Evolutionary conservation across 2,888 invertebrate genomes (phyloP), one percentile per base, ranked within the genome.

Genomic region (Gymnoscelis rufifasciata): DNA sequence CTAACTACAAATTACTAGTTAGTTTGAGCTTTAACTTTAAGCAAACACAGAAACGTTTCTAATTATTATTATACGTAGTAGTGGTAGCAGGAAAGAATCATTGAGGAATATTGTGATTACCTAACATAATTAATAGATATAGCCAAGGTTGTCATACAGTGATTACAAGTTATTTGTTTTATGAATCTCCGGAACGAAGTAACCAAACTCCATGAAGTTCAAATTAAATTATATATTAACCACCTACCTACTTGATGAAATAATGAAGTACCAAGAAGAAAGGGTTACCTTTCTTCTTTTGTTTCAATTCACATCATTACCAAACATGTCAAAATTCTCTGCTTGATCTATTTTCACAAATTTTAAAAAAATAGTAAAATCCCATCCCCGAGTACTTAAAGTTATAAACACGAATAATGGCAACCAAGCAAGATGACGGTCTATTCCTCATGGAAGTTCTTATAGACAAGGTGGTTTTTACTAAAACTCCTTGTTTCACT

Each of bases 371-470:
- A 49, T 52, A 56, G 54, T 61, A 65, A 69, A 66, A 60, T 76
- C 74, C 81, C 80, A 79, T 80, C 79, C 79, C 78, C 74, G 59
- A 54, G 31, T 33, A n/a, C 19, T 19, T 19, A 19, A 33, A 5
- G 8, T 14, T 4, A 14, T 6, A 33, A 56, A 41, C 54, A 14
- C 45, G 15, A 36, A 60, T 48, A 52, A 83, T 82, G 83, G 59
- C 73, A 52, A 84, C 87, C 62, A 82, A 88, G 35, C 19, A 26
- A 26, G 88, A 89, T 45, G 91, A 91, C 60, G 88, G 90, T 48
- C 78, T 91, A 31, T 92, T 92, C 67, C 83, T 93, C 8, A 74
- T 92, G 38, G 92, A 93, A 68, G 91, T 92, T 59, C 76, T 92
- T 7, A 88, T 92, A 10, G 91, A 92, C 54, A 88, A 83, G 59